Percentiles rank a stretch among this genome's conserved stretches.
Conservation (phyloP, 2,797 vertebrate species). For the Anableps anableps region DNA sequence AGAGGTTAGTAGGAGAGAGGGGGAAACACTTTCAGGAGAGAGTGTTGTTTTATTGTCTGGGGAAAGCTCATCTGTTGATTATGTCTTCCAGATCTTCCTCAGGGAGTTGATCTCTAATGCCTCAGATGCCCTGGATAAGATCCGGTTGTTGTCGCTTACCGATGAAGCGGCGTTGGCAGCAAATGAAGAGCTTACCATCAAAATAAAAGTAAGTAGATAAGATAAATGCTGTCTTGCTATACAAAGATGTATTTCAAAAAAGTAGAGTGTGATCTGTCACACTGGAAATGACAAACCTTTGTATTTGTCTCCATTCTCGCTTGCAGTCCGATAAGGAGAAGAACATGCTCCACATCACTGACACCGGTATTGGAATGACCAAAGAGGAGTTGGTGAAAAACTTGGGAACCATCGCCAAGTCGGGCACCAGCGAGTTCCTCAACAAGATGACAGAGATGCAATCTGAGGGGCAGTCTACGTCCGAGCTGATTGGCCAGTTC, state of each 20-base stretch:
- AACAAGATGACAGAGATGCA: slow-evolving; percentile 94
- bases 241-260: background rate
- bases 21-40: background rate
- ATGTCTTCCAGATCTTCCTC: slow-evolving; percentile 90
- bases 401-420: slow-evolving; percentile 97
- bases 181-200: slow-evolving; percentile 96
- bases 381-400: slow-evolving; percentile 96
- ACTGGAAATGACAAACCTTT: background rate
- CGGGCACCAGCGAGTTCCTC: slow-evolving; percentile 98
- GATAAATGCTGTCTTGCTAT: background rate
- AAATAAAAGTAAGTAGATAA: slow-evolving; percentile 89
- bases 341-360: slow-evolving; percentile 98
- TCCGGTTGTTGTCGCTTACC: slow-evolving; percentile 93
- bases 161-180: slow-evolving; percentile 88
- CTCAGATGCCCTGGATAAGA: slow-evolving; percentile 98
- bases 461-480: slow-evolving; percentile 92
- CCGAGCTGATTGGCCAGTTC: slow-evolving; percentile 98
- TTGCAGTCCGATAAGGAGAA: slow-evolving; percentile 96
- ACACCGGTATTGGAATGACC: slow-evolving; percentile 98
- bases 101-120: slow-evolving; percentile 98
- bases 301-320: background rate
- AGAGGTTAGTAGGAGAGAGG: slow-evolving; percentile 83
- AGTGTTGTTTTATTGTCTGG: background rate
- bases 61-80: background rate
- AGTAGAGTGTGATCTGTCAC: background rate